These are phyloP conservation scores for Lophura nycthemera DNA, from an alignment of 2,113 vertebrate genomes.

Conservation along the genomic window DNA sequence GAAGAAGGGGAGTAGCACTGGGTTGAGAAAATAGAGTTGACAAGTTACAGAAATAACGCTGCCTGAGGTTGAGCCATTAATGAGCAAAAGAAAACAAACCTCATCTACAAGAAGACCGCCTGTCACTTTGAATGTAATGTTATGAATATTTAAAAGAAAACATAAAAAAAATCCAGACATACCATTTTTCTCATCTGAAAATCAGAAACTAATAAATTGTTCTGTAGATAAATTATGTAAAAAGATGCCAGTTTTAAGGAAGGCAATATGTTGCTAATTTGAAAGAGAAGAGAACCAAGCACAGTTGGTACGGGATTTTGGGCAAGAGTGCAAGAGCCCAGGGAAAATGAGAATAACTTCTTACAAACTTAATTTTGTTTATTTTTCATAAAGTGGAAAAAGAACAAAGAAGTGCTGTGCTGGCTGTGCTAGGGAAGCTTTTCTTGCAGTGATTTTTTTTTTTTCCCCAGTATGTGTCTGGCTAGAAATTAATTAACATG, in stretches of 20 bases:
- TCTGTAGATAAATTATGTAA: neutral
- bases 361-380: neutral
- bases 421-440: neutral
- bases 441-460: neutral
- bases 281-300: neutral
- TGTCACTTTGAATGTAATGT: constrained; percentile 34
- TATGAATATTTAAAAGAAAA: constrained; percentile 43
- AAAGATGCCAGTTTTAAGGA: neutral
- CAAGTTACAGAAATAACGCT: constrained; percentile 33
- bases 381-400: neutral
- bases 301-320: neutral
- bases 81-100: constrained; percentile 43
- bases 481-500: constrained; percentile 12
- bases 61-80: constrained; percentile 42
- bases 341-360: neutral
- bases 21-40: neutral
- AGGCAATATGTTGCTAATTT: neutral
- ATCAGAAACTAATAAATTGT: neutral
- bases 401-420: neutral
- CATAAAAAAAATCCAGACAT: neutral
- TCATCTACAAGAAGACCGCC: neutral
- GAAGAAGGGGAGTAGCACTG: neutral
- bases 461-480: neutral
- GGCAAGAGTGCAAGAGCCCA: rapidly evolving
- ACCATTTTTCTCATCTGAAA: neutral